Evolutionary conservation across 2,113 vertebrate genomes (phyloP).

Genomic region (Toxotes chatareus): DNA sequence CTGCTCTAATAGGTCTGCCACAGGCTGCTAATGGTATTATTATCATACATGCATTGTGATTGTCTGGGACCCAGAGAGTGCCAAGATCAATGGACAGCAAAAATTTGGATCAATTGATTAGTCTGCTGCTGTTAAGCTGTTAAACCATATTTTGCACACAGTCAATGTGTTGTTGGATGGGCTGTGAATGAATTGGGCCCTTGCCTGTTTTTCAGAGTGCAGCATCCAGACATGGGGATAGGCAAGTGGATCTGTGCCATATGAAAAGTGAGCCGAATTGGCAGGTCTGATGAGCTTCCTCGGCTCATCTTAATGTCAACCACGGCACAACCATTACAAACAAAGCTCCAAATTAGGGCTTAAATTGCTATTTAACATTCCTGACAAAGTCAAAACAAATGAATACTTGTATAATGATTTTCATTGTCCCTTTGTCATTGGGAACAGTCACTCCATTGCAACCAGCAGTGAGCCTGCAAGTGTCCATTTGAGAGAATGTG

Average conservation of each 20-base stretch:
- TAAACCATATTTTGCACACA: constrained; percentile 69
- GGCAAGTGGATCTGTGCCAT: constrained; percentile 61
- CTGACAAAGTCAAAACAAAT: constrained; percentile 40
- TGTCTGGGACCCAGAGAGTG: constrained; percentile 41
- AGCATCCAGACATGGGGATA: constrained; percentile 60
- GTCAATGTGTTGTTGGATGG: constrained; percentile 55
- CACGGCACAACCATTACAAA: constrained; percentile 13
- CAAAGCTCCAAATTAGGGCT: constrained; percentile 29
- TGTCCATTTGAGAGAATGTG: not conserved
- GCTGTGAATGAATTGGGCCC: constrained; percentile 55
- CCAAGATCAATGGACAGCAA: constrained; percentile 70
- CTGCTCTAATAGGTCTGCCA: constrained; percentile 43
- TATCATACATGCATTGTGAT: constrained; percentile 60
- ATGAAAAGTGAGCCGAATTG: constrained; percentile 56
- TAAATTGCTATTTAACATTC: constrained; percentile 19
- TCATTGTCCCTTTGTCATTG: constrained; percentile 6
- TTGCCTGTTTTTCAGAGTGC: constrained; percentile 56
- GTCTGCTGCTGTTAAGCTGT: constrained; percentile 63
- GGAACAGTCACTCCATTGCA: not conserved
- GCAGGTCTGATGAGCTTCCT: constrained; percentile 41
- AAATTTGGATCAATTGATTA: constrained; percentile 75
- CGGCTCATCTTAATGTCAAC: constrained; percentile 47
- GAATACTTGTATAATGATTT: not conserved
- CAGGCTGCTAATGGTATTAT: constrained; percentile 65
- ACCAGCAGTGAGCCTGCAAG: not conserved